A percentile compares a stretch with the other conserved stretches of the same genome.
phyloP scores from a whole-genome alignment of 2,113 vertebrate genomes.

The Seriola quinqueradiata region DNA sequence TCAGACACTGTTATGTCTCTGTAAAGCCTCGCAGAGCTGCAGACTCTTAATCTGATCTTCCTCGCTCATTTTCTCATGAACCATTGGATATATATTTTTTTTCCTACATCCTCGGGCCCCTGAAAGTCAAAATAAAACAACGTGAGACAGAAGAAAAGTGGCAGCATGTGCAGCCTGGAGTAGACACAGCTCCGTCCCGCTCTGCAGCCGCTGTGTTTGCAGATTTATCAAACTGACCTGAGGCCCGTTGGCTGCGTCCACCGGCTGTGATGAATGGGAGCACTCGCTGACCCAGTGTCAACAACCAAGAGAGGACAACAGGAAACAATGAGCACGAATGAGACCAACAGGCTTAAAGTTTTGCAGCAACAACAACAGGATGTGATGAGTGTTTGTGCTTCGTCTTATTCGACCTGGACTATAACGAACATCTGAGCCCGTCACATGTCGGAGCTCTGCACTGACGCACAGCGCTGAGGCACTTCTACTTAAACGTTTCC shows the following conservation, averaged over 20 bases:
- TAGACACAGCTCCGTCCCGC: not conserved
- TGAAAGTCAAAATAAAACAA: not conserved
- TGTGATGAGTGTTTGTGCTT: not conserved
- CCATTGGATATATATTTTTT: not conserved
- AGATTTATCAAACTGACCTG: not conserved
- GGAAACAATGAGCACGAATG: constrained; percentile 25
- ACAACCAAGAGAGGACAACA: constrained; percentile 1
- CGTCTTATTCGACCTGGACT: not conserved
- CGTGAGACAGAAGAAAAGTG: not conserved
- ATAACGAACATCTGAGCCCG: not conserved
- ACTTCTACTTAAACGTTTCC: too few relatives aligned
- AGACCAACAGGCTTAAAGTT: not conserved
- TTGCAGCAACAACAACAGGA: not conserved
- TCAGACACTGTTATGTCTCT: not conserved
- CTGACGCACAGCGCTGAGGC: too few relatives aligned
- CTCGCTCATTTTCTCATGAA: not conserved
- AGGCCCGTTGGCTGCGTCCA: not conserved
- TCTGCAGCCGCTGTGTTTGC: not conserved
- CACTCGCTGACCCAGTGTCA: constrained; percentile 18
- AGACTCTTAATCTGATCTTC: too few relatives aligned
- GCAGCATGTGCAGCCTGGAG: too few relatives aligned
- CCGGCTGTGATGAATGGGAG: constrained; percentile 5
- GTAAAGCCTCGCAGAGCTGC: not conserved
- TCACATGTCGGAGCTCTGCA: too few relatives aligned
- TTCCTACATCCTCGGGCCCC: not conserved